Evolutionary conservation across 2,888 invertebrate species (phyloP).

Genomic region (Mythimna ferrago): DNA sequence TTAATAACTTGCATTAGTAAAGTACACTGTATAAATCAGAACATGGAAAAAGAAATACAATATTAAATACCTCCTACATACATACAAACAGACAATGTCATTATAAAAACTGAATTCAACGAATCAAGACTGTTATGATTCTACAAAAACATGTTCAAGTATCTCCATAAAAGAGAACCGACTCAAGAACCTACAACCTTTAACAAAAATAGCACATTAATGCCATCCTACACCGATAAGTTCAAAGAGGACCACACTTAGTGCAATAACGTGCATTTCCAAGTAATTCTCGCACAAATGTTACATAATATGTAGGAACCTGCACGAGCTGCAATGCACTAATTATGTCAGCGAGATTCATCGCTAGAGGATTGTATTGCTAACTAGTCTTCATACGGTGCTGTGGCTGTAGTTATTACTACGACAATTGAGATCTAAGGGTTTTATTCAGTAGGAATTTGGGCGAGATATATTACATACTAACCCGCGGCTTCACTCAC

Average conservation of each 20-base stretch:
- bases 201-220: neutral
- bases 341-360: slow-evolving; percentile 57
- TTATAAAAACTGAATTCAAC: too few relatives aligned
- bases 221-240: neutral
- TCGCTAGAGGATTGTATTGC: slow-evolving; percentile 47
- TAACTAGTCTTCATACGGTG: slow-evolving; percentile 44
- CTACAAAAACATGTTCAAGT: too few relatives aligned
- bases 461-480: neutral
- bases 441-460: slow-evolving; percentile 12
- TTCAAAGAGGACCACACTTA: slow-evolving; percentile 33
- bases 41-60: too few relatives aligned
- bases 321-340: slow-evolving; percentile 46
- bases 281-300: slow-evolving; percentile 34
- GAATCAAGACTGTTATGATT: too few relatives aligned
- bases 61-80: too few relatives aligned
- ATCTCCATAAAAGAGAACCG: too few relatives aligned
- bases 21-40: too few relatives aligned
- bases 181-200: neutral
- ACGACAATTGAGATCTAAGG: neutral
- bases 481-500: too few relatives aligned
- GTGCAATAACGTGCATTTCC: slow-evolving; percentile 34
- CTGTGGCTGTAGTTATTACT: slow-evolving; percentile 27
- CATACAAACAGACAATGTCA: too few relatives aligned
- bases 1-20: too few relatives aligned
- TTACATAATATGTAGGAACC: slow-evolving; percentile 27